Conservation (phyloP, 2,797 vertebrate species). For the Leptodactylus fallax region DNA sequence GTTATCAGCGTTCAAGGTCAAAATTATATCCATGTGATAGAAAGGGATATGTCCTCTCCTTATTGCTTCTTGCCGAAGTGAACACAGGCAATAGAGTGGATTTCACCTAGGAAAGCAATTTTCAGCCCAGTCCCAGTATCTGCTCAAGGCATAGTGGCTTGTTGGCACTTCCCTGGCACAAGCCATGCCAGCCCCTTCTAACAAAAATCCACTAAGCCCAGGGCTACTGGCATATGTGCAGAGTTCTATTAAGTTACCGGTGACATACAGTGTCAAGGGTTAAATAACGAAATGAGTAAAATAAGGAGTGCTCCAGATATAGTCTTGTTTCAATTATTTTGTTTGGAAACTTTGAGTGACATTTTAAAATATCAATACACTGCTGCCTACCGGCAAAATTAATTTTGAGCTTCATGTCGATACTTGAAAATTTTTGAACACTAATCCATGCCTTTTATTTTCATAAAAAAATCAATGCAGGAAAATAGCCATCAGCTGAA, state of each 20-base stretch:
- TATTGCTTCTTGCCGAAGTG: background rate
- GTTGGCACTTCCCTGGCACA: background rate
- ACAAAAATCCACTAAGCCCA: background rate
- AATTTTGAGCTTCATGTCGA: conserved; percentile 65
- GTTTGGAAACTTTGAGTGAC: conserved; percentile 69
- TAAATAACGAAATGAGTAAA: conserved; percentile 20
- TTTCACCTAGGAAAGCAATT: no score
- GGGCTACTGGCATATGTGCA: background rate
- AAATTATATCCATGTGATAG: no score
- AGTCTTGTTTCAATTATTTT: conserved; percentile 61
- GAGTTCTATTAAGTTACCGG: no score
- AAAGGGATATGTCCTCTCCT: background rate
- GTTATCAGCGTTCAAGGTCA: no score
- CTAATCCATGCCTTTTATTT: conserved; percentile 64
- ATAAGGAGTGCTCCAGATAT: conserved; percentile 18
- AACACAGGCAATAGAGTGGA: no score
- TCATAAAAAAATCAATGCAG: conserved; percentile 57
- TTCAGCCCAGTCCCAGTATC: no score
- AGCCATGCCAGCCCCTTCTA: background rate
- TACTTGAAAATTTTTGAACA: conserved; percentile 64
- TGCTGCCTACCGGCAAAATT: conserved; percentile 69
- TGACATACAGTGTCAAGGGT: conserved; percentile 31
- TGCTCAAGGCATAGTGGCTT: background rate
- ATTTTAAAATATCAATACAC: conserved; percentile 77
- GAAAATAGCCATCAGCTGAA: conserved; percentile 28